Conservation (phyloP, 1,140 invertebrate species). For the Centruroides sculpturatus region DNA sequence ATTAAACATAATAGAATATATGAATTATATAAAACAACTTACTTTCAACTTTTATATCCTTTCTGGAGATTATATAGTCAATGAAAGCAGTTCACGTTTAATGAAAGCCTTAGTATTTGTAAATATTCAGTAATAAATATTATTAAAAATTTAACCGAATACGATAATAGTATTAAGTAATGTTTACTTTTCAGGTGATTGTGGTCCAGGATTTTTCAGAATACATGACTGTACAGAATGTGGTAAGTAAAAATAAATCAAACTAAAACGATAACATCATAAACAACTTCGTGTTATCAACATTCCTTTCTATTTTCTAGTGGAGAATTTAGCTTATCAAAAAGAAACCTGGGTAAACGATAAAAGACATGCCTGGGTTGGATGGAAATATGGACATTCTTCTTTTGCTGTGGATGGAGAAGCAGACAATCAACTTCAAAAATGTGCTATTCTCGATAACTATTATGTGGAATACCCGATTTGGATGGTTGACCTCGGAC, state of each 20-base stretch:
- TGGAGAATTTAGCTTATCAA: constrained; percentile 39
- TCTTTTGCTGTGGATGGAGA: constrained; percentile 31
- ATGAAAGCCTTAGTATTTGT: too few species aligned
- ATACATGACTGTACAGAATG: constrained; percentile 37
- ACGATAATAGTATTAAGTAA: too few species aligned
- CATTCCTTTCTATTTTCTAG: constrained; percentile 21
- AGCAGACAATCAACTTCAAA: constrained; percentile 27
- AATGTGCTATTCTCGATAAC: constrained; percentile 40
- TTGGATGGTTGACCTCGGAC: constrained; percentile 41
- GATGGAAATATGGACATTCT: constrained; percentile 30
- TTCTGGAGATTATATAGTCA: too few species aligned
- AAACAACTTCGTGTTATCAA: constrained; percentile 4
- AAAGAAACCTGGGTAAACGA: constrained; percentile 41
- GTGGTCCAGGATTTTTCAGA: constrained; percentile 35
- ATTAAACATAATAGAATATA: too few species aligned
- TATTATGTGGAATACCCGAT: constrained; percentile 39
- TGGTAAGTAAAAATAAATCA: constrained; percentile 26
- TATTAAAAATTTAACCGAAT: too few species aligned
- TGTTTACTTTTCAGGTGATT: constrained; percentile 19
- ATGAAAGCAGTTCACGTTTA: too few species aligned
- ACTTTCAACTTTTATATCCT: too few species aligned
- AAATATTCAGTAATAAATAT: too few species aligned
- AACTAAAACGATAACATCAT: too few species aligned
- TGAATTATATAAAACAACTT: too few species aligned
- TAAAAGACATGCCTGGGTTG: constrained; percentile 34